Base-by-base conservation (phyloP, 1,140 invertebrate genomes). In the Neodiprion fabricii region DNA sequence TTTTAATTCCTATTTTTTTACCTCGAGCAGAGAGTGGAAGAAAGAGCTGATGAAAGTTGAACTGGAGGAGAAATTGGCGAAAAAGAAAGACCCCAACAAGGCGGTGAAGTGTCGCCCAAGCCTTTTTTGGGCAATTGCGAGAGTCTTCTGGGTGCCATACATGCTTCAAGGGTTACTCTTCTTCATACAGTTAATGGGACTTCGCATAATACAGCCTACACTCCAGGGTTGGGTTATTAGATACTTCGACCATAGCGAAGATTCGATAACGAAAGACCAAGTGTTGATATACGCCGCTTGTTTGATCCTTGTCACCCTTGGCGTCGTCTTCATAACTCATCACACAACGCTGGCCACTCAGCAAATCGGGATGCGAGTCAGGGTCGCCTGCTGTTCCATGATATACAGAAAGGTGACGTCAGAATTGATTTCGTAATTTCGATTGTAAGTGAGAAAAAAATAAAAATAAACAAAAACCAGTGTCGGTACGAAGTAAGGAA, bases 371-470 rank as follows among this genome's bases (percentile, higher is more conserved):
- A 92, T 92, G 91, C 88, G 89, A 77, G 77, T 92, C 3, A 84
- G 91, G 72, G 79, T 92, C 12, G 91, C 92, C 3, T 90, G 90
- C 48, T 91, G 90, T 72, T 89, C 91, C 0, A 80, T 93, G 0
- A 86, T 93, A 79, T 93, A 92, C 74, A 88, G 91, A 86, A 93
- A 93, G 89, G 92, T 92, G 84, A 71, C 23, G 10, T 7, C 9
- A 47, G n/a, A 17, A 75, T 77, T 67, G 28, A 76, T 72, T 69
- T 74, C 7, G 66, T 47, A 12, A 14, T 49, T 66, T 21, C 21
- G 72, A 72, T 61, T 17, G 53, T 61, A 17, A 4, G n/a, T 7
- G 11, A 61, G 11, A 14, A 12, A 9, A 61, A 21, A 21, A 21
- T 0, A 21, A 21, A 21, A 21, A 21, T 21, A 21, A 21, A 21